Evolutionary conservation across 1,140 invertebrate species (phyloP).

Genomic region (Thalassaphorura encarpata): DNA sequence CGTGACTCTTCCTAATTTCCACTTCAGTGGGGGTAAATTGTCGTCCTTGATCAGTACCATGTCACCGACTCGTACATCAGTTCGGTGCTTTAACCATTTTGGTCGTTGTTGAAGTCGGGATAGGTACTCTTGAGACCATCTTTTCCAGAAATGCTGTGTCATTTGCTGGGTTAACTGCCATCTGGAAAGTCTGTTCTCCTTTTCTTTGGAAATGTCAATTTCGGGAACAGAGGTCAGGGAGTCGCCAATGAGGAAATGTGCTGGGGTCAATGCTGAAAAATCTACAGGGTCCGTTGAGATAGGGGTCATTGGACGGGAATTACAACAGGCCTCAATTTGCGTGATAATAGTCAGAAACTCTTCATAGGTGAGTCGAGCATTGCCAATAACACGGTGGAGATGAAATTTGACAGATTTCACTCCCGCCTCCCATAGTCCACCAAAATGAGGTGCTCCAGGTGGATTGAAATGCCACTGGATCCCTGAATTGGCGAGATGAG

Average conservation of each 20-base stretch:
- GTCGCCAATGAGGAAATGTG: slow-evolving; percentile 25
- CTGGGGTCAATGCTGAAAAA: slow-evolving; percentile 32
- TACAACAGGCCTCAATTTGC: slow-evolving; percentile 34
- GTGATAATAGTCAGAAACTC: slow-evolving; percentile 32
- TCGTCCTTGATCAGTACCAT: slow-evolving; percentile 33
- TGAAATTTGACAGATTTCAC: slow-evolving; percentile 17
- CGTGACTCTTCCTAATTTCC: slow-evolving; percentile 35
- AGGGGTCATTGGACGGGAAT: slow-evolving; percentile 32
- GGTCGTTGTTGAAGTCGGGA: slow-evolving; percentile 5
- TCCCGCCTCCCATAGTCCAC: slow-evolving; percentile 33
- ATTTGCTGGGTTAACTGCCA: slow-evolving; percentile 14
- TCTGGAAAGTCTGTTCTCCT: background rate
- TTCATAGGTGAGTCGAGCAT: slow-evolving; percentile 24
- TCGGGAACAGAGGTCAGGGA: slow-evolving; percentile 10
- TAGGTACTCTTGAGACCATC: slow-evolving; percentile 35
- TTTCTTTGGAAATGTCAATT: background rate
- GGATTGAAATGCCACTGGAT: slow-evolving; percentile 33
- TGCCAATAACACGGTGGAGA: slow-evolving; percentile 2
- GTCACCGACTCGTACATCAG: slow-evolving; percentile 7
- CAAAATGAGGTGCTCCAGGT: slow-evolving; percentile 33
- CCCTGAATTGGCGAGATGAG: no score
- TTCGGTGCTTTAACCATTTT: slow-evolving; percentile 17
- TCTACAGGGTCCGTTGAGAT: slow-evolving; percentile 34
- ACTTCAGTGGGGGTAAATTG: slow-evolving; percentile 32
- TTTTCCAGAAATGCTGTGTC: slow-evolving; percentile 5